These are phyloP conservation scores for Pissodes strobi DNA, from an alignment of 1,140 invertebrate species.

Conservation along the genomic window DNA sequence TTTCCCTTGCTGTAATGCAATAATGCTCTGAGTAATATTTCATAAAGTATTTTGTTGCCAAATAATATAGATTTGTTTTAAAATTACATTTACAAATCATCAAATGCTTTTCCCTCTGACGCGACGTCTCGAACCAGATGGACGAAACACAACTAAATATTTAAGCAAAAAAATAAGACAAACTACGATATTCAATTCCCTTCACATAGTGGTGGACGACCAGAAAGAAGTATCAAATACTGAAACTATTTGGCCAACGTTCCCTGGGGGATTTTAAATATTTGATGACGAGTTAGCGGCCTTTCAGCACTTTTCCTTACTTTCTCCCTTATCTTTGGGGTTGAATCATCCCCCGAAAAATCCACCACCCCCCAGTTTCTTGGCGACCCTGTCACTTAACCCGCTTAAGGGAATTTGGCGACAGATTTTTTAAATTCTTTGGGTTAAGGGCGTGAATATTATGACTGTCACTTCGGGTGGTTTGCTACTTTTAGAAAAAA, in stretches of 20 bases:
- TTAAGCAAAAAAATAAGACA: constrained; percentile 7
- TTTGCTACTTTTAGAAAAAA: too few species aligned
- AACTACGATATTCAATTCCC: constrained; percentile 21
- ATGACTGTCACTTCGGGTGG: too few species aligned
- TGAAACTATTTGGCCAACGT: constrained; percentile 43
- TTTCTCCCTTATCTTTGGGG: constrained; percentile 29
- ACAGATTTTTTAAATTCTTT: constrained; percentile 52
- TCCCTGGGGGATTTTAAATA: constrained; percentile 50
- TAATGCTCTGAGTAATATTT: too few species aligned
- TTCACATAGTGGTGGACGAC: not conserved
- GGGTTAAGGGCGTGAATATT: too few species aligned
- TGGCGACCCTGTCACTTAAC: constrained; percentile 37
- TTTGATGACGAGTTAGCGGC: constrained; percentile 53
- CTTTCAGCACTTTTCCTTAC: constrained; percentile 43
- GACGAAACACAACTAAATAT: not conserved
- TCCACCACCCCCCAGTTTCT: constrained; percentile 16
- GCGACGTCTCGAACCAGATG: not conserved
- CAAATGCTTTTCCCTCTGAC: too few species aligned
- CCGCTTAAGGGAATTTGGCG: constrained; percentile 40
- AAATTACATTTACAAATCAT: too few species aligned
- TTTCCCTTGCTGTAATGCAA: too few species aligned
- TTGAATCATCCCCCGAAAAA: constrained; percentile 30
- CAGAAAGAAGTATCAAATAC: constrained; percentile 32
- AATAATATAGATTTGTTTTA: too few species aligned
- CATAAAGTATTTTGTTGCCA: too few species aligned